A percentile compares a stretch with the other conserved stretches of the same genome.
Evolutionary conservation across 2,113 vertebrate species (phyloP).

Genomic region (Vombatus ursinus): DNA sequence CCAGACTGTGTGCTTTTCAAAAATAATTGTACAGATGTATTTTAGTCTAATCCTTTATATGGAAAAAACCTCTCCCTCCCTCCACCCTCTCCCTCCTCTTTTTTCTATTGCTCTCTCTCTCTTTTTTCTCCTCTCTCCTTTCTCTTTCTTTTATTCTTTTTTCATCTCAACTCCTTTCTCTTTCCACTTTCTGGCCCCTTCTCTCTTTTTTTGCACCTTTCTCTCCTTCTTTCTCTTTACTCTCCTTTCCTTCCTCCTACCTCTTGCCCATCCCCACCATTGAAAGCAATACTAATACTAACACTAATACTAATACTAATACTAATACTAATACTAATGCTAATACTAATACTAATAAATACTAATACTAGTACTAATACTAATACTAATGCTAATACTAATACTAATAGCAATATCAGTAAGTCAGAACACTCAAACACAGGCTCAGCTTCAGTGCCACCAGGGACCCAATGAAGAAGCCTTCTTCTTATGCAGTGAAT

Average conservation of each 20-base stretch:
- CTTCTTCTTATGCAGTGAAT: not conserved
- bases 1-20: conserved; percentile 1
- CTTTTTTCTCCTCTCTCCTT: not conserved
- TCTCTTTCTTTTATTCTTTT: not conserved
- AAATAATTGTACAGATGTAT: not conserved
- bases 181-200: not conserved
- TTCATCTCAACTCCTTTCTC: not conserved
- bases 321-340: too few relatives aligned
- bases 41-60: conserved; percentile 24
- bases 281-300: not conserved
- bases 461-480: not conserved
- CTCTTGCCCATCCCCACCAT: not conserved
- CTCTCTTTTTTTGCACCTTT: not conserved
- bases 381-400: not conserved
- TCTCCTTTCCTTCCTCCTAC: not conserved
- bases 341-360: not conserved
- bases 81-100: too few relatives aligned
- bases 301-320: too few relatives aligned
- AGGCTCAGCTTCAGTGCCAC: not conserved
- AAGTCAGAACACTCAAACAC: not conserved
- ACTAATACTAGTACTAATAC: too few relatives aligned
- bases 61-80: not conserved
- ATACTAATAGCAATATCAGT: not conserved
- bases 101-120: accelerated
- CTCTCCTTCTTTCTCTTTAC: not conserved